phyloP scores from a whole-genome alignment of 2,888 invertebrate species.

The Ennomos quercinarius region DNA sequence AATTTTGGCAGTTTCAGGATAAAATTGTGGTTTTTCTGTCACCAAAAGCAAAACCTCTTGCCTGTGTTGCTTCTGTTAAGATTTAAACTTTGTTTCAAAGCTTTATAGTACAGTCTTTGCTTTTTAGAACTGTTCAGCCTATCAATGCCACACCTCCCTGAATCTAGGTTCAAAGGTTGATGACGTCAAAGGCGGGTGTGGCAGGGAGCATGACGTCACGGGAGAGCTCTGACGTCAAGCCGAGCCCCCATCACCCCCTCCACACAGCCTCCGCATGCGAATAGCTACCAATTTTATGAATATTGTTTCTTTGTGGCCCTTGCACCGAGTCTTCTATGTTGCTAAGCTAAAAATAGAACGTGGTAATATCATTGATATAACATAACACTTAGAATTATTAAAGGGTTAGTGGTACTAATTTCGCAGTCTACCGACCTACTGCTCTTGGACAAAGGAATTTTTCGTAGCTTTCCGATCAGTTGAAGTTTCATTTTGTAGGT shows the following conservation, averaged over 20 bases:
- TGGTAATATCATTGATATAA: not conserved
- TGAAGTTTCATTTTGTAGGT: too few relatives aligned
- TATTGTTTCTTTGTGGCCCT: constrained; percentile 67
- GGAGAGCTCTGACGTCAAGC: constrained; percentile 81
- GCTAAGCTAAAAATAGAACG: constrained; percentile 20
- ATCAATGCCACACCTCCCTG: constrained; percentile 10
- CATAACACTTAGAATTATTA: not conserved
- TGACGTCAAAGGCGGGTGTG: constrained; percentile 84
- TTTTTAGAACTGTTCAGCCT: too few relatives aligned
- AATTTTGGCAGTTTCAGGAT: not conserved
- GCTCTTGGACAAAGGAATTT: too few relatives aligned
- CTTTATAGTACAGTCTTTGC: too few relatives aligned
- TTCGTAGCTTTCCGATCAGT: too few relatives aligned
- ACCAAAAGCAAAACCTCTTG: too few relatives aligned
- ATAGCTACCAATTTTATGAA: constrained; percentile 68
- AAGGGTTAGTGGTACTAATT: too few relatives aligned
- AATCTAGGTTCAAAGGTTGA: constrained; percentile 50
- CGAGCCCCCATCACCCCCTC: constrained; percentile 52
- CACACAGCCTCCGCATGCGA: constrained; percentile 56
- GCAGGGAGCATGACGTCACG: constrained; percentile 79
- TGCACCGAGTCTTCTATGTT: constrained; percentile 33
- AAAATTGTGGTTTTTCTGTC: too few relatives aligned
- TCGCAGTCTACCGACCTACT: too few relatives aligned
- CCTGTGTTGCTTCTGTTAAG: too few relatives aligned
- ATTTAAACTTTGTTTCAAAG: too few relatives aligned